Evolutionary conservation across 2,113 vertebrate genomes (phyloP).

Genomic region (Varanus komodoensis): DNA sequence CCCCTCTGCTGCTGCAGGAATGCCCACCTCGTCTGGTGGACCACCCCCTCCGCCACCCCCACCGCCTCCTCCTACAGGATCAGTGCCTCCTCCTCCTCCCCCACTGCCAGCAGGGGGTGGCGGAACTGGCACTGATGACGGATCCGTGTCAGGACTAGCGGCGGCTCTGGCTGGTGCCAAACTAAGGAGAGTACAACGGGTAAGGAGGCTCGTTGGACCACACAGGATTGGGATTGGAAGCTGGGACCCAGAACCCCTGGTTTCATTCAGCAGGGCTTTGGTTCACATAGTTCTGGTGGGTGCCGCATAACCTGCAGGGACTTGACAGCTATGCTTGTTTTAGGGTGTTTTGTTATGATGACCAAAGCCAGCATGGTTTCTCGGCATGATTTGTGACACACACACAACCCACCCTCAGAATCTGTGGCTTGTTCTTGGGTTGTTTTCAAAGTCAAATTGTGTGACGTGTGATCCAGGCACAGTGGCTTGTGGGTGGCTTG

Average conservation of each 20-base stretch:
- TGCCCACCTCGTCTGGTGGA: conserved; percentile 81
- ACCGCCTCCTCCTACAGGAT: conserved; percentile 86
- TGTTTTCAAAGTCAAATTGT: no score
- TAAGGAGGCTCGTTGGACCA: conserved; percentile 72
- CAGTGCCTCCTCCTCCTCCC: conserved; percentile 87
- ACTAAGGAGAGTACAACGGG: conserved; percentile 94
- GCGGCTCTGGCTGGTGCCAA: conserved; percentile 97
- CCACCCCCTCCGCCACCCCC: conserved; percentile 93
- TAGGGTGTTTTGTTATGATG: no score
- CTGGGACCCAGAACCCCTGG: background rate
- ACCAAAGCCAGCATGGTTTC: no score
- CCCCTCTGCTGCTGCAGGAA: conserved; percentile 80
- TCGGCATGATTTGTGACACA: no score
- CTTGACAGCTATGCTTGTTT: no score
- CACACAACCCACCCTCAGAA: no score
- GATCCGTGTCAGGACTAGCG: conserved; percentile 90
- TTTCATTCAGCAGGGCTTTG: background rate
- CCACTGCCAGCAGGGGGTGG: conserved; percentile 85
- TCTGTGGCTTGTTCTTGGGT: no score
- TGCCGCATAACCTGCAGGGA: no score
- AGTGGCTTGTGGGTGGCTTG: no score
- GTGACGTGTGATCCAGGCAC: no score
- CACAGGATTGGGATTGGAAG: background rate
- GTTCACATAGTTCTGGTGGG: no score
- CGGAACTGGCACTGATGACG: conserved; percentile 79